phyloP scores from a whole-genome alignment of 2,797 vertebrate species.

The Knipowitschia caucasica region DNA sequence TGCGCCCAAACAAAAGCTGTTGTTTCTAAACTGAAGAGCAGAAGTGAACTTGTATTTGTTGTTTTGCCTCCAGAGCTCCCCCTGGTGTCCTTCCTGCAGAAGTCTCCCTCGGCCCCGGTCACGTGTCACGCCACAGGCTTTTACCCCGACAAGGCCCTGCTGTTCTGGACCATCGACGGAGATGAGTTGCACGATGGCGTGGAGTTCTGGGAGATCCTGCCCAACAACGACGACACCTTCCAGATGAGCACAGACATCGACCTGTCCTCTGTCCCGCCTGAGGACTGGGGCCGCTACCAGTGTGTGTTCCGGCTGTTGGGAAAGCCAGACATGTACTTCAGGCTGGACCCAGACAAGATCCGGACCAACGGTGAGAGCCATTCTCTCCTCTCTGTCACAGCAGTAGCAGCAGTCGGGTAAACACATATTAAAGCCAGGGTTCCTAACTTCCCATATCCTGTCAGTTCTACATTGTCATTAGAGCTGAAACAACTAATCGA shows the following conservation, averaged over 20 bases:
- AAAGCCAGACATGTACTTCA: slow-evolving; percentile 4
- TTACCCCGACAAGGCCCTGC: neutral
- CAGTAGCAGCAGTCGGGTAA: too few species aligned
- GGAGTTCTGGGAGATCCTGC: slow-evolving; percentile 44
- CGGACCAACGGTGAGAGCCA: slow-evolving; percentile 1
- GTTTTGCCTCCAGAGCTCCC: slow-evolving; percentile 29
- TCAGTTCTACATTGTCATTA: too few species aligned
- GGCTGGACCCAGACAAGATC: slow-evolving; percentile 17
- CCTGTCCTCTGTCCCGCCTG: slow-evolving; percentile 16
- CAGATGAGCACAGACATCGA: slow-evolving; percentile 39
- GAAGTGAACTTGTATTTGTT: neutral
- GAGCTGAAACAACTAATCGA: too few species aligned
- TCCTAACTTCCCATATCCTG: too few species aligned
- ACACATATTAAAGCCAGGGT: too few species aligned
- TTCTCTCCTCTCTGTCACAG: too few species aligned
- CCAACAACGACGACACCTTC: slow-evolving; percentile 56
- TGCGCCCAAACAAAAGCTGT: too few species aligned
- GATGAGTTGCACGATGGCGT: slow-evolving; percentile 34
- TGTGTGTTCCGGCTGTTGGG: slow-evolving; percentile 55
- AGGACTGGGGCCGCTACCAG: slow-evolving; percentile 34
- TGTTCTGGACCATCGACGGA: slow-evolving; percentile 42
- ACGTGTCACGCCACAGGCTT: slow-evolving; percentile 38
- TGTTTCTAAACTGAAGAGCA: too few species aligned
- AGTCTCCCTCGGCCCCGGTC: slow-evolving; percentile 26
- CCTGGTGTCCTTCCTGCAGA: slow-evolving; percentile 32